Base-by-base conservation (phyloP, 1,140 invertebrate species). In the Helicoverpa zea region DNA sequence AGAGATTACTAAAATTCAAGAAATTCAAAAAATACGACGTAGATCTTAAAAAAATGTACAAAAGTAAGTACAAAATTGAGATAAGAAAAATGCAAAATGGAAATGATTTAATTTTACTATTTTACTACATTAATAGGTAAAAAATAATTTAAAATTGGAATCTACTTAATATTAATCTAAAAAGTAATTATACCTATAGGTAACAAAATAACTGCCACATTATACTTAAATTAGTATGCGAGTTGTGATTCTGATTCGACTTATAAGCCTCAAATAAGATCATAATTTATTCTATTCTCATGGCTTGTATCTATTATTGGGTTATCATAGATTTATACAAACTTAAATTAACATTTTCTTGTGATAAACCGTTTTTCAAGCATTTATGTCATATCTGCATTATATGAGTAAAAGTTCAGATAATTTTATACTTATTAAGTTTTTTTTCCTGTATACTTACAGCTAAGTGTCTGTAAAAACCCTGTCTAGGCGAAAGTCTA, bases 201-300 rank as follows among this genome's bases (percentile, higher is more conserved):
- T 61, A 61, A 61, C 58, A 61, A 61, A 59, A 59, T 13, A 29
- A 13, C 35, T 43, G 35, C 18, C 18, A 10, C 3, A 58, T 23
- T 14, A 23, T 59, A n/a, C 3, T 29, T 23, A 59, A 29, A 61
- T 29, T 61, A 61, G 58, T 61, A 59, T 59, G 58, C 58, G 12
- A 61, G 58, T 30, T 61, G 58, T 61, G 58, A 61, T 58, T 61
- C 2, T 61, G 58, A 61, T 58, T 61, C 2, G 58, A 61, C 11
- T 61, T 4, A 13, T 30, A 61, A 61, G 58, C 23, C 23, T 30
- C 58, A 61, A 59, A 29, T 59, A 35, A 43, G 35, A 43, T 43
- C 5, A 11, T 61, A 30, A 61, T 61, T 54, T 4, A 16, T 9
- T 43, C 1, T 43, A 16, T 9, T 43, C 7, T 43, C 35, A 43